phyloP scores from a whole-genome alignment of 2,113 vertebrate species.

The Genyomyrus donnyi region DNA sequence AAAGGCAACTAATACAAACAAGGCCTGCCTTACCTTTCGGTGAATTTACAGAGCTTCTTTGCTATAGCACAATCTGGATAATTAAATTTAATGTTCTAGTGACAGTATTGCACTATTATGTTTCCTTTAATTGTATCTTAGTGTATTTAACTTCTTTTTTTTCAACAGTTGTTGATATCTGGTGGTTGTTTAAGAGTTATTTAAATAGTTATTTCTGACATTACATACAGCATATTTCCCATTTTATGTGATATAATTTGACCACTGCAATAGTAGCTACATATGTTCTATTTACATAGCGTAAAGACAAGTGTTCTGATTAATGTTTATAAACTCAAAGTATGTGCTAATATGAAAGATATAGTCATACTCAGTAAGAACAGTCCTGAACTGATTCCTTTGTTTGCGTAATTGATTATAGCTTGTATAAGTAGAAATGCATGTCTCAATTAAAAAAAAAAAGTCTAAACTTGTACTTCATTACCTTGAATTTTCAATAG shows the following conservation, averaged over 20 bases:
- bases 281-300: conserved; percentile 82
- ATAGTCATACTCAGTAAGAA: conserved; percentile 67
- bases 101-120: background rate
- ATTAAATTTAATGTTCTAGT: conserved; percentile 27
- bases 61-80: background rate
- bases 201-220: background rate
- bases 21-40: background rate
- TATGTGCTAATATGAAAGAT: conserved; percentile 74
- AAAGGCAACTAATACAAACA: background rate
- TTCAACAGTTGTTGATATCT: conserved; percentile 2
- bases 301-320: conserved; percentile 71
- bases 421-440: background rate
- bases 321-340: conserved; percentile 75
- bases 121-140: conserved; percentile 25
- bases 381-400: conserved; percentile 71
- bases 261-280: conserved; percentile 66
- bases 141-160: background rate
- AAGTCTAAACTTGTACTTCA: background rate
- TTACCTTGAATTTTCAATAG: background rate
- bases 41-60: background rate
- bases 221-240: conserved; percentile 36
- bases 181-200: background rate
- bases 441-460: background rate
- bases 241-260: conserved; percentile 47
- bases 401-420: conserved; percentile 28